Evolutionary conservation across 2,113 vertebrate species (phyloP).

Genomic region (Hirundichthys speculiger): DNA sequence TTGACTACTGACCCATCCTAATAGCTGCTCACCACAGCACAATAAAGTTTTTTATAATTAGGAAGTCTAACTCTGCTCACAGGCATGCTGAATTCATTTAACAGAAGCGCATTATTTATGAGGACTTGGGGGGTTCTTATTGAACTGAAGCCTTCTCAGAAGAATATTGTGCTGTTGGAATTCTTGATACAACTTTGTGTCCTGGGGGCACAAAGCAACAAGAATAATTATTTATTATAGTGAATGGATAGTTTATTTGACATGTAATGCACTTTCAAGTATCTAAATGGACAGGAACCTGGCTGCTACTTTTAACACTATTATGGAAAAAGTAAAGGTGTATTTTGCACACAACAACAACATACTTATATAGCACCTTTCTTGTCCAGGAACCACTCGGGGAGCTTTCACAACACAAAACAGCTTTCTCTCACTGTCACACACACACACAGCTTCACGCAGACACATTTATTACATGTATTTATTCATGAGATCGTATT

Average conservation of each 20-base stretch:
- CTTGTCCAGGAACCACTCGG: too few species aligned
- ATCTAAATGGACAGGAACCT: too few species aligned
- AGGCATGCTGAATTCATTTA: conserved; percentile 70
- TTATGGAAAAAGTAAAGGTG: too few species aligned
- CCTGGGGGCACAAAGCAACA: conserved; percentile 29
- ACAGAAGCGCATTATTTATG: conserved; percentile 68
- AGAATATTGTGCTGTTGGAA: conserved; percentile 23
- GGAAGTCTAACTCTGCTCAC: conserved; percentile 67
- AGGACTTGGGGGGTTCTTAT: conserved; percentile 43
- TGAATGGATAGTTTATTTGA: conserved; percentile 5
- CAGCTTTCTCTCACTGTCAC: too few species aligned
- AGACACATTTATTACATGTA: too few species aligned
- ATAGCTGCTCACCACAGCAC: conserved; percentile 59
- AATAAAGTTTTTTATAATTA: conserved; percentile 74
- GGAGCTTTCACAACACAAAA: too few species aligned
- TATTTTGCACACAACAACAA: too few species aligned
- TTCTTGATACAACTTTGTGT: conserved; percentile 21
- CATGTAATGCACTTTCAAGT: too few species aligned
- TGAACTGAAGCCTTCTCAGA: conserved; percentile 49
- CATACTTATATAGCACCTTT: too few species aligned
- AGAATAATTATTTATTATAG: conserved; percentile 50
- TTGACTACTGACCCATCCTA: conserved; percentile 55
- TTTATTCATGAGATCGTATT: too few species aligned
- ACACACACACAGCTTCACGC: too few species aligned
- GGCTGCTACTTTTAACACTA: too few species aligned